These are phyloP conservation scores for Diaprepes abbreviatus DNA, from an alignment of 2,888 invertebrate genomes.

Conservation along the genomic window DNA sequence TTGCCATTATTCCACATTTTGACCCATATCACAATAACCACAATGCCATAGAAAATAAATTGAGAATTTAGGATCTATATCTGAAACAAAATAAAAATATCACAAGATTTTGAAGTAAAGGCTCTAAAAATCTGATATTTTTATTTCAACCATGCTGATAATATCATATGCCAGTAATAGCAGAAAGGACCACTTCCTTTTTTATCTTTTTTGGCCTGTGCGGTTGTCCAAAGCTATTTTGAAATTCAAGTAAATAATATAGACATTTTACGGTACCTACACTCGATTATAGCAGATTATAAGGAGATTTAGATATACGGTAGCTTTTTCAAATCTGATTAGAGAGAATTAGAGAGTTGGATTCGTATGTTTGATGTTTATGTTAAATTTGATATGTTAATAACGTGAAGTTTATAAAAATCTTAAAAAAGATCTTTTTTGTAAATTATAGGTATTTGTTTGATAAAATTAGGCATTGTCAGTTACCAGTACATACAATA, in stretches of 20 bases:
- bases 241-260: constrained; percentile 62
- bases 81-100: not conserved
- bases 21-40: constrained; percentile 4
- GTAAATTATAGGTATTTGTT: too few species aligned
- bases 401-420: too few species aligned
- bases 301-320: constrained; percentile 47
- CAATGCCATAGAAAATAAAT: not conserved
- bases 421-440: too few species aligned
- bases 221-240: constrained; percentile 56
- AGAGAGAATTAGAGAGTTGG: constrained; percentile 2
- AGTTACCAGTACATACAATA: too few species aligned
- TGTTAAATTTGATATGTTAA: not conserved
- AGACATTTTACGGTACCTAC: constrained; percentile 63
- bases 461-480: too few species aligned
- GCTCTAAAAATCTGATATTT: not conserved
- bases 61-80: not conserved
- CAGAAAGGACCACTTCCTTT: constrained; percentile 52
- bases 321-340: constrained; percentile 2
- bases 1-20: constrained; percentile 16
- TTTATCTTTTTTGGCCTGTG: constrained; percentile 58
- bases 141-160: not conserved
- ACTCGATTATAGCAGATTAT: constrained; percentile 61
- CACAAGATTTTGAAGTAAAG: not conserved
- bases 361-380: not conserved
- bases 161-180: constrained; percentile 32